These are phyloP conservation scores for Ptyas mucosa DNA, from an alignment of 2,113 vertebrate genomes.

Conservation along the genomic window DNA sequence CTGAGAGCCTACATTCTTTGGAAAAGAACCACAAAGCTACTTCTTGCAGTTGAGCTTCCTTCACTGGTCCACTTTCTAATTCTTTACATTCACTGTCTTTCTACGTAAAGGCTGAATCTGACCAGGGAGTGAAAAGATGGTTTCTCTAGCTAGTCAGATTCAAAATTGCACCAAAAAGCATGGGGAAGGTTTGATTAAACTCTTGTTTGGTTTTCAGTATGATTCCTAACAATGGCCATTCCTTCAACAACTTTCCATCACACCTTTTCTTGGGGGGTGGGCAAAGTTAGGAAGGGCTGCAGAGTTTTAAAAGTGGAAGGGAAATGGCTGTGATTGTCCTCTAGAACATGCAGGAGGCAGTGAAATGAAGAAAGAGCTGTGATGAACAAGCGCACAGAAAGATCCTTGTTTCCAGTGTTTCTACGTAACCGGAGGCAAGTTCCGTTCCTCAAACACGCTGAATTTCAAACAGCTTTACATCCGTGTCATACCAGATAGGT, in stretches of 20 bases:
- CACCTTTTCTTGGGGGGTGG: constrained; percentile 19
- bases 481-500: constrained; percentile 97
- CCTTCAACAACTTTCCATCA: constrained; percentile 41
- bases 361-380: constrained; percentile 62
- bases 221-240: constrained; percentile 47
- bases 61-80: constrained; percentile 34
- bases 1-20: constrained; percentile 9
- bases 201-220: constrained; percentile 54
- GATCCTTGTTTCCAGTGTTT: constrained; percentile 62
- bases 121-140: neutral
- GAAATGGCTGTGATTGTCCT: constrained; percentile 65
- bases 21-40: constrained; percentile 44
- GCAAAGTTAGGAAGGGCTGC: constrained; percentile 37
- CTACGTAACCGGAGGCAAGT: constrained; percentile 48
- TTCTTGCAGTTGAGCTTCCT: constrained; percentile 58
- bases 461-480: constrained; percentile 98
- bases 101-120: constrained; percentile 32
- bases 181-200: constrained; percentile 39
- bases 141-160: constrained; percentile 1
- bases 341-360: constrained; percentile 64
- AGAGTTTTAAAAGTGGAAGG: constrained; percentile 59
- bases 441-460: constrained; percentile 84
- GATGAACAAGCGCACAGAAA: constrained; percentile 54
- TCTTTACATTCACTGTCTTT: constrained; percentile 27
- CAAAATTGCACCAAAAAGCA: constrained; percentile 48